Percentiles rank a stretch among this genome's conserved stretches.
Evolutionary conservation across 2,113 vertebrate species (phyloP).

Genomic region (Chloebia gouldiae): DNA sequence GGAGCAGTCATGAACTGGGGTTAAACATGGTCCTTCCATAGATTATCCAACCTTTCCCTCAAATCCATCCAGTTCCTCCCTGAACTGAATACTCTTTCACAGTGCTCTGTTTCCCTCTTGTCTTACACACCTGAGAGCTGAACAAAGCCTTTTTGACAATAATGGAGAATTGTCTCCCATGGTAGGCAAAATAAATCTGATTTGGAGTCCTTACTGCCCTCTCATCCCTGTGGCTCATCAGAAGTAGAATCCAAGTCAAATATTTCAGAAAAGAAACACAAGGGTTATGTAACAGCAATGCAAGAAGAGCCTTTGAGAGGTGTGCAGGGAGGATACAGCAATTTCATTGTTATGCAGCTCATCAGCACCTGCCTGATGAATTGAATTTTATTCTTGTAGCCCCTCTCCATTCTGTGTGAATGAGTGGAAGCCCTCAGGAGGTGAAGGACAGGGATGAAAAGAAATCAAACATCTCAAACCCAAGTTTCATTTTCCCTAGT

Average conservation of each 20-base stretch:
- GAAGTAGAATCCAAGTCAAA: not conserved
- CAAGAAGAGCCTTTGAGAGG: not conserved
- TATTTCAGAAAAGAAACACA: not conserved
- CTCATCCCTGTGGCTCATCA: not conserved
- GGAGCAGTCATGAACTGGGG: not conserved
- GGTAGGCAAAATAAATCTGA: not conserved
- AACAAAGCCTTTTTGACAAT: not conserved
- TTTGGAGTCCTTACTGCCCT: not conserved
- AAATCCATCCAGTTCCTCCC: not conserved
- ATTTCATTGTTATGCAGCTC: not conserved
- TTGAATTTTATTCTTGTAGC: not conserved
- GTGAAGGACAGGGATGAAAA: not conserved
- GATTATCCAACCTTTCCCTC: not conserved
- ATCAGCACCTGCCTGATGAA: not conserved
- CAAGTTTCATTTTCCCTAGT: not conserved
- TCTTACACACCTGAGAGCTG: not conserved
- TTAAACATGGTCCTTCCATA: rapidly evolving
- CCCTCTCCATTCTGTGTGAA: not conserved
- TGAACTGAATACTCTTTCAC: not conserved
- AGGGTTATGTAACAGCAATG: not conserved
- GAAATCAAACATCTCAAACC: not conserved
- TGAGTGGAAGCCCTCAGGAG: not conserved
- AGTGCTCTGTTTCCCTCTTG: not conserved
- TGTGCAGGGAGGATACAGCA: not conserved
- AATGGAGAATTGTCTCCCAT: not conserved